Evolutionary conservation across 2,113 vertebrate species (phyloP).

Genomic region (Notiomystis cincta): DNA sequence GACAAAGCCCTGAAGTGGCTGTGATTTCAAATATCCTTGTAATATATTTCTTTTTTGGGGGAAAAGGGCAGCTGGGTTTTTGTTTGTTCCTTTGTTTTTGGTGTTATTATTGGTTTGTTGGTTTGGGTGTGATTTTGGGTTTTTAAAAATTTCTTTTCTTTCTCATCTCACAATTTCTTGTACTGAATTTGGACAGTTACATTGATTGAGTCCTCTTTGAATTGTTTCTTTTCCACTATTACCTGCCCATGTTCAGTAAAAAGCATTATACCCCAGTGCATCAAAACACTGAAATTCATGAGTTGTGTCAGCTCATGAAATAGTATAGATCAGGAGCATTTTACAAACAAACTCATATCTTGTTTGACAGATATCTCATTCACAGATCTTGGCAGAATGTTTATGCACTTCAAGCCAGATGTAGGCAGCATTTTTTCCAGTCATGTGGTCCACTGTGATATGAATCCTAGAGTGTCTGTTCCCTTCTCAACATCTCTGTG

Average conservation of each 20-base stretch:
- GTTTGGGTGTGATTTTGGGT: background rate
- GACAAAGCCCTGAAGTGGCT: background rate
- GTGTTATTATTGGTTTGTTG: background rate
- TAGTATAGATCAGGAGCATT: background rate
- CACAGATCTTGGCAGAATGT: background rate
- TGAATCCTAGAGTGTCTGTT: background rate
- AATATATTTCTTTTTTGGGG: background rate
- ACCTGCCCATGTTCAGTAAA: background rate
- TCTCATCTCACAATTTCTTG: background rate
- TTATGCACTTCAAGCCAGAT: background rate
- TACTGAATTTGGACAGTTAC: background rate
- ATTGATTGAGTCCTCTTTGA: background rate
- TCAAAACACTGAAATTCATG: background rate
- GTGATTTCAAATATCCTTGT: background rate
- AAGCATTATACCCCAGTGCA: background rate
- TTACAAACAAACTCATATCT: background rate
- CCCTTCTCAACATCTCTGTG: background rate
- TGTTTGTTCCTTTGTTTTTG: no score
- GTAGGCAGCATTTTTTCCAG: background rate
- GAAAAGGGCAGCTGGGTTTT: rapidly evolving
- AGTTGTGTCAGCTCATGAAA: background rate
- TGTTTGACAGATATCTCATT: background rate
- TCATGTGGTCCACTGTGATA: background rate
- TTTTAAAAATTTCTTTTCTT: background rate
- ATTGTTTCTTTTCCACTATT: background rate